Conservation (phyloP, 2,888 invertebrate species). For the Malthinus seriepunctatus region DNA sequence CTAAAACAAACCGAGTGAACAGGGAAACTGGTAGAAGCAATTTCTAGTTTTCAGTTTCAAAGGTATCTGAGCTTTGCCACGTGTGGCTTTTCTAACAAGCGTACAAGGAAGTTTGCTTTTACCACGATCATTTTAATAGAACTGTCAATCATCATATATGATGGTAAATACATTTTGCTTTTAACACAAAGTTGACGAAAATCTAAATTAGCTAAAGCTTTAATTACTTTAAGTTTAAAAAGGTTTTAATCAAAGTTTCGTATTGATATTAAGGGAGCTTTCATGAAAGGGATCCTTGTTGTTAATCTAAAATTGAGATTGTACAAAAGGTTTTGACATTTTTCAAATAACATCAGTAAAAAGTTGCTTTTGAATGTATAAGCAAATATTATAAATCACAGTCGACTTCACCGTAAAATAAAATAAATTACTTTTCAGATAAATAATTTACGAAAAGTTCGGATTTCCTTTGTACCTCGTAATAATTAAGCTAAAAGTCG, state of each 20-base stretch:
- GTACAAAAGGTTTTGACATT: too few species aligned
- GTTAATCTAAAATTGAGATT: too few species aligned
- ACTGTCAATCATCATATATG: conserved; percentile 6
- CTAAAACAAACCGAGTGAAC: conserved; percentile 8
- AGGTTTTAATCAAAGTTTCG: not conserved
- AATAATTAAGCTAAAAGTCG: too few species aligned
- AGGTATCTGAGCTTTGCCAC: conserved; percentile 5
- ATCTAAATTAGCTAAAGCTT: conserved; percentile 1
- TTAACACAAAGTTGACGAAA: conserved; percentile 2
- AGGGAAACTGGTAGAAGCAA: conserved; percentile 7
- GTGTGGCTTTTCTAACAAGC: conserved; percentile 4
- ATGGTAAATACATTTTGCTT: conserved; percentile 4
- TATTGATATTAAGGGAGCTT: not conserved
- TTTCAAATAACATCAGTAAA: too few species aligned
- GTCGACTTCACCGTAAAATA: too few species aligned
- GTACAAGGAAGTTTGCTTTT: not conserved
- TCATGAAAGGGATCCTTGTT: not conserved
- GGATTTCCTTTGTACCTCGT: too few species aligned
- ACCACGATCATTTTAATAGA: conserved; percentile 11
- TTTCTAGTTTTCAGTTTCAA: conserved; percentile 14
- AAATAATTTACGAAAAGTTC: too few species aligned
- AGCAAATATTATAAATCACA: too few species aligned
- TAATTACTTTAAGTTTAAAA: not conserved
- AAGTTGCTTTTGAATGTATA: too few species aligned
- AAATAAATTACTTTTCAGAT: too few species aligned